These are phyloP conservation scores for Nixonia krombeini DNA, from an alignment of 1,140 invertebrate species.

Conservation along the genomic window DNA sequence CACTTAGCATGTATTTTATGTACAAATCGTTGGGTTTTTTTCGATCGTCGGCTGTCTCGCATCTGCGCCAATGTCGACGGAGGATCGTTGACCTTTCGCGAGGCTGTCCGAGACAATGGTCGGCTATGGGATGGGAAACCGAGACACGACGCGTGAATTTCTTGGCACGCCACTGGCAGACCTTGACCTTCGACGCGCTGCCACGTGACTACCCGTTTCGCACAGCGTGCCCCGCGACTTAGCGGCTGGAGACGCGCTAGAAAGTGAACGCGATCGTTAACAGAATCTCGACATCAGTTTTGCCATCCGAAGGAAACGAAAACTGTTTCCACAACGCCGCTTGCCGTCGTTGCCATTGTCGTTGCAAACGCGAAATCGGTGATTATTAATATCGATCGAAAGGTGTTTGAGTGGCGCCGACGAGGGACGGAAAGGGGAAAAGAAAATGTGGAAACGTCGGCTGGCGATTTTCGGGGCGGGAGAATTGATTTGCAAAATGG, in stretches of 20 bases:
- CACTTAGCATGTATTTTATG: too few species aligned
- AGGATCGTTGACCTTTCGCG: constrained; percentile 31
- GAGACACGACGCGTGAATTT: constrained; percentile 39
- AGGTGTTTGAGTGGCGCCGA: too few species aligned
- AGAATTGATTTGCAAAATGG: not conserved
- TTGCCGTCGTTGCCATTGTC: too few species aligned
- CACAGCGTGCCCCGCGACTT: constrained; percentile 21
- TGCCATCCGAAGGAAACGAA: too few species aligned
- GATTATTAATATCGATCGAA: too few species aligned
- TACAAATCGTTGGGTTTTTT: not conserved
- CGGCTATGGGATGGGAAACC: constrained; percentile 18
- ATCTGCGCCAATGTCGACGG: not conserved
- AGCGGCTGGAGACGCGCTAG: constrained; percentile 13
- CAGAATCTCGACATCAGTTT: too few species aligned
- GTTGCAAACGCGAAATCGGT: too few species aligned
- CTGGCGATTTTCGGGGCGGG: not conserved
- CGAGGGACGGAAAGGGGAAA: too few species aligned
- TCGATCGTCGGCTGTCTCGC: not conserved
- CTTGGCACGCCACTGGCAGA: constrained; percentile 38
- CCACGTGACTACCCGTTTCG: constrained; percentile 23
- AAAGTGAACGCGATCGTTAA: not conserved
- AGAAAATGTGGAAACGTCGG: too few species aligned
- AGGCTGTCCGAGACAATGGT: constrained; percentile 22
- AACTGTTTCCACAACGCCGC: too few species aligned
- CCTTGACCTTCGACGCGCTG: constrained; percentile 40